A percentile compares a stretch with the other conserved stretches of the same genome.
These are phyloP conservation scores for Eidolon helvum DNA, from an alignment of 2,113 vertebrate species.

Conservation along the genomic window DNA sequence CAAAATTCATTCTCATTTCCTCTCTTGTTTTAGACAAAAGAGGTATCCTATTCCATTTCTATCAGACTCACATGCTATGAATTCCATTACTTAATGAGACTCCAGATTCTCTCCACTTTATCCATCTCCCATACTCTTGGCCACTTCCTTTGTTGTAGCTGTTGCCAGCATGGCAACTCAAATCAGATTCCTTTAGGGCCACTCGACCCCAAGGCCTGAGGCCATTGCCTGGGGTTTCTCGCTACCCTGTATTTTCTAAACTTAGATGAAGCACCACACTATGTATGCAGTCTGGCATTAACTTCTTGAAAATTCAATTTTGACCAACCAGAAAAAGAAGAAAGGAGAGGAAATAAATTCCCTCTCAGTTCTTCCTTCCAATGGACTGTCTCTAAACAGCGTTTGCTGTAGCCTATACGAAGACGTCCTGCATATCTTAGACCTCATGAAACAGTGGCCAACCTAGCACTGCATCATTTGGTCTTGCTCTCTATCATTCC, in stretches of 20 bases:
- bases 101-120: background rate
- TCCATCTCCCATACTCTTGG: background rate
- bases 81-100: background rate
- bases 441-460: background rate
- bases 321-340: background rate
- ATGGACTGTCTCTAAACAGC: background rate
- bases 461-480: background rate
- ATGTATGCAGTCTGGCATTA: background rate
- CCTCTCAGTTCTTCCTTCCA: background rate
- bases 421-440: background rate
- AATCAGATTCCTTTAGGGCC: background rate
- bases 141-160: background rate
- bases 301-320: background rate
- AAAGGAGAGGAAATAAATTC: background rate
- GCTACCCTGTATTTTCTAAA: background rate
- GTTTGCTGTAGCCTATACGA: background rate
- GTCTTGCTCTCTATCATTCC: background rate
- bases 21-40: background rate
- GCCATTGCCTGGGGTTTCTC: background rate
- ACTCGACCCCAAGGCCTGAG: background rate
- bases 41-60: background rate
- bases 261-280: background rate
- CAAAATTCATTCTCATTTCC: background rate
- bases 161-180: background rate
- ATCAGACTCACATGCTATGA: background rate